Percentiles rank a stretch among this genome's conserved stretches.
Evolutionary conservation across 2,888 invertebrate genomes (phyloP).

Genomic region (Leptothorax acervorum): DNA sequence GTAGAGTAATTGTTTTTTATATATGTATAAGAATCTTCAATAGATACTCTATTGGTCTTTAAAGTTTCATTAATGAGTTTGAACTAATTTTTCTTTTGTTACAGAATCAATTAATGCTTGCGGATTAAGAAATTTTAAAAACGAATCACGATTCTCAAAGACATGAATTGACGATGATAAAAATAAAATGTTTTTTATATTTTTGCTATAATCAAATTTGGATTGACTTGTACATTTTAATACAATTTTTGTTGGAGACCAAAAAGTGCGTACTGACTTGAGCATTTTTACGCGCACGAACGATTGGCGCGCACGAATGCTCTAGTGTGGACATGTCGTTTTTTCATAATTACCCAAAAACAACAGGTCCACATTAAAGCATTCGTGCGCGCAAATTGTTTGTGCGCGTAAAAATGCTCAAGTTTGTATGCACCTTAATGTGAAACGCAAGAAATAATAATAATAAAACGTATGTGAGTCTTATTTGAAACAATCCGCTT

Average conservation of each 20-base stretch:
- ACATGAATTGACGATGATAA: neutral
- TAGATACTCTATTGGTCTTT: neutral
- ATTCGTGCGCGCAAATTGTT: too few relatives aligned
- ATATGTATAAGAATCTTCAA: too few relatives aligned
- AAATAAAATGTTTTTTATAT: neutral
- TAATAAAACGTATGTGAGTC: too few relatives aligned
- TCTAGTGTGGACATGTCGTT: too few relatives aligned
- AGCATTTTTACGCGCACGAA: too few relatives aligned
- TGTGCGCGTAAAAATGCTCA: too few relatives aligned
- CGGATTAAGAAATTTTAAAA: neutral
- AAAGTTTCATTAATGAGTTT: neutral
- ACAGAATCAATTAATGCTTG: neutral
- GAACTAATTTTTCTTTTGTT: neutral
- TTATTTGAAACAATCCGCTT: neutral
- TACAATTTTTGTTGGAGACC: neutral
- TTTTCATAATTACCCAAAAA: too few relatives aligned
- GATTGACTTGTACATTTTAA: neutral
- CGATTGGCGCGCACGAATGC: too few relatives aligned
- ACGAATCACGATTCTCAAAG: too few relatives aligned
- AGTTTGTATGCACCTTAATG: too few relatives aligned
- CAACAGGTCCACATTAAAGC: too few relatives aligned
- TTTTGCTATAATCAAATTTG: neutral
- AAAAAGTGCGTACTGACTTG: too few relatives aligned
- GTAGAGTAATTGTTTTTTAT: neutral
- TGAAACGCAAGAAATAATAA: neutral